phyloP scores from a whole-genome alignment of 2,888 invertebrate species.

The Sinelater perroti region DNA sequence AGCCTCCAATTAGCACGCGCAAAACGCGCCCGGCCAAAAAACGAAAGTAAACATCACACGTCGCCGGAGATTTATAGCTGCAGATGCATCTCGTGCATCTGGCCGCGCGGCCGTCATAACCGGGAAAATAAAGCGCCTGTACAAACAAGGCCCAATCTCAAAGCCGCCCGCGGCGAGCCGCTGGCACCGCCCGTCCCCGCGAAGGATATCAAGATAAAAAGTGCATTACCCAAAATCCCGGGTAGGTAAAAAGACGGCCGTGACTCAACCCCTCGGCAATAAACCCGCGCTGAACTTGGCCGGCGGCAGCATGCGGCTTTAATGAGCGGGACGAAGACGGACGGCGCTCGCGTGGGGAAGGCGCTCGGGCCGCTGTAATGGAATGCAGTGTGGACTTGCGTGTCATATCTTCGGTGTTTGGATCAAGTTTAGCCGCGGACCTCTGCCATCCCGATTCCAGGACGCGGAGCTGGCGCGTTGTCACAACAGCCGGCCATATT shows the following conservation, averaged over 20 bases:
- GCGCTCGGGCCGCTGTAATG: conserved; percentile 30
- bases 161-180: conserved; percentile 26
- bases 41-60: not conserved
- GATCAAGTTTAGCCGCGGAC: conserved; percentile 34
- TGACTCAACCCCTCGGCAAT: conserved; percentile 30
- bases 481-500: too few species aligned
- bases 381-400: conserved; percentile 42
- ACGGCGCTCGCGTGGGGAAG: not conserved
- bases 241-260: conserved; percentile 23
- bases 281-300: too few species aligned
- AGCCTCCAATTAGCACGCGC: not conserved
- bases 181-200: conserved; percentile 22
- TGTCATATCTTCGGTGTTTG: conserved; percentile 43
- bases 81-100: conserved; percentile 3
- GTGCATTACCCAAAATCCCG: conserved; percentile 32
- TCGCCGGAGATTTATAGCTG: not conserved
- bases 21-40: not conserved
- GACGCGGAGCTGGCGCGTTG: too few species aligned
- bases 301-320: conserved; percentile 3
- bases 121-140: conserved; percentile 1
- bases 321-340: conserved; percentile 6
- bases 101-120: conserved; percentile 5
- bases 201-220: conserved; percentile 34
- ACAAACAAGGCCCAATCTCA: conserved; percentile 26
- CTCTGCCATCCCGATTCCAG: conserved; percentile 29